These are phyloP conservation scores for Plutomurus gul DNA, from an alignment of 1,140 invertebrate species.

Conservation along the genomic window DNA sequence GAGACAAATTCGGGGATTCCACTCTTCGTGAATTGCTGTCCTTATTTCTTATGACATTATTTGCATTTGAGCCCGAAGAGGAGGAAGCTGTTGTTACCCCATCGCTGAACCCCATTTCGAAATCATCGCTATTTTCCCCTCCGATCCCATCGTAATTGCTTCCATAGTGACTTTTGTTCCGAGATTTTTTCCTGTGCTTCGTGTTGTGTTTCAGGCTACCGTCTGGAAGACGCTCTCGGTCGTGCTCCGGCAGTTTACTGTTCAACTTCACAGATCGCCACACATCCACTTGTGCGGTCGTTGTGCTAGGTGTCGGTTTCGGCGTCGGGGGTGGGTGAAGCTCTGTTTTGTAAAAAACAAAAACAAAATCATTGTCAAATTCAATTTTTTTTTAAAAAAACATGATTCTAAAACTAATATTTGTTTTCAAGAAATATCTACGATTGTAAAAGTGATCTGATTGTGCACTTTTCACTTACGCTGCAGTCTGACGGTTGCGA, in stretches of 20 bases:
- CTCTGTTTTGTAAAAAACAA: background rate
- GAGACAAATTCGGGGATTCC: constrained; percentile 2
- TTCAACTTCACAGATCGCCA: background rate
- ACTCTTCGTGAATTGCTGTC: background rate
- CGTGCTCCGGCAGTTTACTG: background rate
- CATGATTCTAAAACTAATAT: too few species aligned
- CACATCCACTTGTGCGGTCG: background rate
- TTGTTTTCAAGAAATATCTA: too few species aligned
- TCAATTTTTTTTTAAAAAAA: too few species aligned
- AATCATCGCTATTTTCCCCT: background rate
- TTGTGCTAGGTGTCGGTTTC: constrained; percentile 4
- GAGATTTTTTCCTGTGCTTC: background rate
- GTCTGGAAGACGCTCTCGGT: background rate
- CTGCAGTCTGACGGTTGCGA: constrained; percentile 59
- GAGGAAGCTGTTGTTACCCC: background rate
- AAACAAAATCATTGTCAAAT: background rate
- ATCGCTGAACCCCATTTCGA: background rate
- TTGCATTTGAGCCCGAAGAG: background rate
- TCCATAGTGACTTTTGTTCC: background rate
- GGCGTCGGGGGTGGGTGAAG: background rate
- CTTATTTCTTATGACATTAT: background rate
- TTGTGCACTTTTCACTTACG: too few species aligned
- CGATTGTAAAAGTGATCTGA: too few species aligned
- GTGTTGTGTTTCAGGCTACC: background rate
- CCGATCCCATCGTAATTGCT: background rate